Conservation (phyloP, 2,113 vertebrate genomes). For the Cyprinus carpio region DNA sequence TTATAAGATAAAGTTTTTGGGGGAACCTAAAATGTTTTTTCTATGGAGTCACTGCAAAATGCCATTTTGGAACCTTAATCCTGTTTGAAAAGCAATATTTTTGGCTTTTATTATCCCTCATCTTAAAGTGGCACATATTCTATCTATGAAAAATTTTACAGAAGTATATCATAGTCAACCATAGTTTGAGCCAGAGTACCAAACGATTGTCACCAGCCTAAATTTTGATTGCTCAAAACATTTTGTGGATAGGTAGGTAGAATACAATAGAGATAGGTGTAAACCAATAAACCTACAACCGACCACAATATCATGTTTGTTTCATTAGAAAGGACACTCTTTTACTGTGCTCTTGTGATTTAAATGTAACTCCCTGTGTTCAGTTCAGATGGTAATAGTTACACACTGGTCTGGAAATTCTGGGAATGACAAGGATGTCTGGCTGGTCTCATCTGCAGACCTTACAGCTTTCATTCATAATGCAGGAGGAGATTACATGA, state of each 20-base stretch:
- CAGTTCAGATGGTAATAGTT: background rate
- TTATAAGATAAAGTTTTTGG: too few relatives aligned
- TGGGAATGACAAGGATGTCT: background rate
- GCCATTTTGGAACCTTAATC: too few relatives aligned
- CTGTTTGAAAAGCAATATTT: too few relatives aligned
- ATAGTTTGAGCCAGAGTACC: background rate
- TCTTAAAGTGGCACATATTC: background rate
- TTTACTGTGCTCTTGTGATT: background rate
- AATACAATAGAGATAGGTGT: too few relatives aligned
- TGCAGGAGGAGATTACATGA: background rate
- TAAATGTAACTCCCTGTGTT: background rate
- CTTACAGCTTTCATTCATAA: background rate
- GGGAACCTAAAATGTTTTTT: too few relatives aligned
- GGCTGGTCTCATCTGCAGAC: background rate
- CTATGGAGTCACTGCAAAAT: too few relatives aligned
- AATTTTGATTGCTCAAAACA: background rate
- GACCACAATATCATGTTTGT: background rate
- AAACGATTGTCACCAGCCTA: too few relatives aligned
- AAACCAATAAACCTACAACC: background rate
- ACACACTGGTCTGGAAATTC: background rate
- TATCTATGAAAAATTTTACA: background rate
- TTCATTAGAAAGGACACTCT: background rate
- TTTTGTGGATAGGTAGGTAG: background rate
- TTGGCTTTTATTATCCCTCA: too few relatives aligned
- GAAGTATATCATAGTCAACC: too few relatives aligned